Evolutionary conservation across 2,113 vertebrate species (phyloP).

Genomic region (Bagarius yarrelli): DNA sequence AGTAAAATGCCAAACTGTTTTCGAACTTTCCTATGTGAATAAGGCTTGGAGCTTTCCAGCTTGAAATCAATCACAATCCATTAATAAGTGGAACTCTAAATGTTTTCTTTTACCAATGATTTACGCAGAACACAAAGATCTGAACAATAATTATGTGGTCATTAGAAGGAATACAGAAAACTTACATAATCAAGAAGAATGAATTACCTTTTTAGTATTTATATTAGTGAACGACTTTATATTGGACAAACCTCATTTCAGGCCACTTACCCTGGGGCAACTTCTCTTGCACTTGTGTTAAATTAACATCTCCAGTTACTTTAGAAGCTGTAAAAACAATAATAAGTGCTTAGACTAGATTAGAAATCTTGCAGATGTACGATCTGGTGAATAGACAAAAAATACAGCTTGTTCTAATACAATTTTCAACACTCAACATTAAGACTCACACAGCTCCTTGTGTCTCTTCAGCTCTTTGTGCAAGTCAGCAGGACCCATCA

Average conservation of each 20-base stretch:
- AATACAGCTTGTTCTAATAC: background rate
- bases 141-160: constrained; percentile 31
- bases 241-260: background rate
- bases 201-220: background rate
- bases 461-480: constrained; percentile 71
- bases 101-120: constrained; percentile 42
- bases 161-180: constrained; percentile 35
- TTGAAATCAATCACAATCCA: constrained; percentile 53
- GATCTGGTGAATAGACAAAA: background rate
- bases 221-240: background rate
- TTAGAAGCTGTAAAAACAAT: constrained; percentile 38
- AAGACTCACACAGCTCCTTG: constrained; percentile 72
- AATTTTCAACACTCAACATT: background rate
- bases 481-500: constrained; percentile 53
- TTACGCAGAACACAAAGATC: constrained; percentile 38
- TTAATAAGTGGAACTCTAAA: constrained; percentile 55
- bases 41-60: constrained; percentile 43
- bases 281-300: background rate
- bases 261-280: constrained; percentile 39
- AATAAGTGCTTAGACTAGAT: background rate
- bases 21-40: constrained; percentile 58
- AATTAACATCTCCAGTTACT: background rate
- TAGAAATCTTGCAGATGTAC: background rate
- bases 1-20: constrained; percentile 40
- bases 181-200: background rate